Evolutionary conservation across 2,888 invertebrate species (phyloP).

Genomic region (Sabatieria punctata): DNA sequence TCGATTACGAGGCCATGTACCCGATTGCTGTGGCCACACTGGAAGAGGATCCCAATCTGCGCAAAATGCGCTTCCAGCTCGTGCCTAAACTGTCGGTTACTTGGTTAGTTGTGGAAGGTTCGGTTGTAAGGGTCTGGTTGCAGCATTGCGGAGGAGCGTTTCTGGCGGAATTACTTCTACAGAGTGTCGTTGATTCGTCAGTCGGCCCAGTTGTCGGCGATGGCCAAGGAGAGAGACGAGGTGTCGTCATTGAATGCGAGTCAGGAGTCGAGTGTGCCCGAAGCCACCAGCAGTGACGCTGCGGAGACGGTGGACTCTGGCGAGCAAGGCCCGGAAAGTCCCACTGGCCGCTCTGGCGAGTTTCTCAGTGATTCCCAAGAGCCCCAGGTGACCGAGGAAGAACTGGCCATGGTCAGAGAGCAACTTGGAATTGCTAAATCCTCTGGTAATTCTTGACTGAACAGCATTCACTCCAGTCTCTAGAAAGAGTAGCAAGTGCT

Average conservation of each 20-base stretch:
- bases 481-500: no score
- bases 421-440: neutral
- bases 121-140: no score
- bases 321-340: neutral
- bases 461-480: no score
- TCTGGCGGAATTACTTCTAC: slow-evolving; percentile 99
- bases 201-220: slow-evolving; percentile 55
- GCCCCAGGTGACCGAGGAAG: neutral
- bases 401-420: neutral
- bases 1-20: slow-evolving; percentile 78
- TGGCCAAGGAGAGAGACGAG: no score
- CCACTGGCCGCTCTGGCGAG: neutral
- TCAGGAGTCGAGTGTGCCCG: neutral
- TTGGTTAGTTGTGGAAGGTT: neutral
- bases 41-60: slow-evolving; percentile 81
- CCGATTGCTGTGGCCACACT: slow-evolving; percentile 85
- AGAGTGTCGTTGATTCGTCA: slow-evolving; percentile 94
- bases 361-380: neutral
- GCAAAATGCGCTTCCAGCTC: slow-evolving; percentile 95
- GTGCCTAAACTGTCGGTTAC: slow-evolving; percentile 47
- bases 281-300: neutral
- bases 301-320: neutral
- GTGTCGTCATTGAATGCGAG: no score
- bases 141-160: slow-evolving; percentile 97
- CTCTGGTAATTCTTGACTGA: neutral